A percentile compares a stretch with the other conserved stretches of the same genome.
Evolutionary conservation across 92 coral and sea anemone genomes (phyloP).

Genomic region (Phenganax stokvisi): DNA sequence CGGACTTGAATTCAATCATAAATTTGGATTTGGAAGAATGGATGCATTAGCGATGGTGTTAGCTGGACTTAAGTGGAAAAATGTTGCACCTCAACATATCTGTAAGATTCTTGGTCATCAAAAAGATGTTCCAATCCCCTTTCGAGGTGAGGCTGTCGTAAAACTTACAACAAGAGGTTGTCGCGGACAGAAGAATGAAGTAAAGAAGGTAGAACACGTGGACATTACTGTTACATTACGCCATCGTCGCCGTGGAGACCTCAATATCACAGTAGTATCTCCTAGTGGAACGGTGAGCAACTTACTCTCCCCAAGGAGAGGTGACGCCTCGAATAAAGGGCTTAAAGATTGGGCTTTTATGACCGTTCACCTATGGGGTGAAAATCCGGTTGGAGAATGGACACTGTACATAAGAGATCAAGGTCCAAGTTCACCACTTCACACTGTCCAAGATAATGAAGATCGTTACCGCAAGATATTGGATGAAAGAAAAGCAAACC

Average conservation of each 20-base stretch:
- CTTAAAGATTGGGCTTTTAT: conserved; percentile 80
- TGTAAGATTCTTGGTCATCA: conserved; percentile 54
- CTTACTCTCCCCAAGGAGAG: conserved; percentile 65
- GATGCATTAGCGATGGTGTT: conserved; percentile 66
- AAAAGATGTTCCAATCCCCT: conserved; percentile 49
- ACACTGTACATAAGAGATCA: conserved; percentile 56
- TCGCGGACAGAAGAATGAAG: conserved; percentile 52
- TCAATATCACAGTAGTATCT: conserved; percentile 63
- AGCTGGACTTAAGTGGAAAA: conserved; percentile 64
- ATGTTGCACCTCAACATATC: conserved; percentile 69
- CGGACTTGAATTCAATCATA: conserved; percentile 66
- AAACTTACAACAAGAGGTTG: conserved; percentile 65
- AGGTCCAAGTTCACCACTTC: conserved; percentile 40
- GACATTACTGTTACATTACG: conserved; percentile 65
- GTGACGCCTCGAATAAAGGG: conserved; percentile 64
- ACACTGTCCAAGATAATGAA: conserved; percentile 64
- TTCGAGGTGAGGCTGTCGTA: conserved; percentile 51
- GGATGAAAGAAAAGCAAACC: conserved; percentile 47
- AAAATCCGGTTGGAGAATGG: conserved; percentile 73
- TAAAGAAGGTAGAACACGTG: conserved; percentile 75
- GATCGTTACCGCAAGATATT: conserved; percentile 69
- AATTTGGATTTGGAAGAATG: conserved; percentile 90
- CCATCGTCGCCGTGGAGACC: conserved; percentile 76
- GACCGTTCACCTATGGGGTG: conserved; percentile 92
- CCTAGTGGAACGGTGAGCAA: conserved; percentile 70